phyloP scores from a whole-genome alignment of 2,888 invertebrate genomes.

The Tipula unca region DNA sequence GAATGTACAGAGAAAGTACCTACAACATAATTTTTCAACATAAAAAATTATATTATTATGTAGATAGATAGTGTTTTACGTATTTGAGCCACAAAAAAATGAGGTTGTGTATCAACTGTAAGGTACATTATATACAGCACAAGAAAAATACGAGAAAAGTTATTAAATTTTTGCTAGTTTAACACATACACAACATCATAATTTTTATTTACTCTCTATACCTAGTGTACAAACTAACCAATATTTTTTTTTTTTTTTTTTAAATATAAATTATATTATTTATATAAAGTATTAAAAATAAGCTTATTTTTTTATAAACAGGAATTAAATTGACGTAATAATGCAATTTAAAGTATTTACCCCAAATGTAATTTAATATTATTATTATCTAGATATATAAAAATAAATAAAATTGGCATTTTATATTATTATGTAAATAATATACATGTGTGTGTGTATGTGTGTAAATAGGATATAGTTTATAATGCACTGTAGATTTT shows the following conservation, averaged over 20 bases:
- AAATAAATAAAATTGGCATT: background rate
- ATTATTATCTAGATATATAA: background rate
- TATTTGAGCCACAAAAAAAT: background rate
- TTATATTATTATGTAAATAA: background rate
- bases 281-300: background rate
- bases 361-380: background rate
- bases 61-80: background rate
- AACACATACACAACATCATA: background rate
- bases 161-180: background rate
- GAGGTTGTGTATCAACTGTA: background rate
- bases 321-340: conserved; percentile 14
- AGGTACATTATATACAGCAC: background rate
- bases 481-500: background rate
- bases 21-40: background rate
- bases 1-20: background rate
- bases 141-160: background rate
- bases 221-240: background rate
- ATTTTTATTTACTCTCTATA: background rate
- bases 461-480: background rate
- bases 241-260: background rate
- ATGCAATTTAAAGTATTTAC: conserved; percentile 14
- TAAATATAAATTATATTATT: background rate
- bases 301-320: background rate
- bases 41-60: background rate
- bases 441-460: background rate